Conservation (phyloP, 2,888 invertebrate genomes). For the Leucania comma region DNA sequence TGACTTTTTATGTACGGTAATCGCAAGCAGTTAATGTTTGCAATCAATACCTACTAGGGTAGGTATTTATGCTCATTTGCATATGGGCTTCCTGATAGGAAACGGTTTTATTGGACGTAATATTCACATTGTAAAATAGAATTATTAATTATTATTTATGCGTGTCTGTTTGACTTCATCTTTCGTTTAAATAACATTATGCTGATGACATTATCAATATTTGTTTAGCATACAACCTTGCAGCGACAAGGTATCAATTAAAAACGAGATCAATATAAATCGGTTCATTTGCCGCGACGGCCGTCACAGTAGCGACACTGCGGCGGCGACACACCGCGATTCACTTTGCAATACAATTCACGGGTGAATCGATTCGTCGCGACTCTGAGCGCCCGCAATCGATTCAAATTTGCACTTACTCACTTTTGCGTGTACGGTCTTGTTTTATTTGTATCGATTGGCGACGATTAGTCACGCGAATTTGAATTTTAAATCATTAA, state of each 20-base stretch:
- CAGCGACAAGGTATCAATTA: conserved; percentile 73
- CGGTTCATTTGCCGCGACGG: conserved; percentile 80
- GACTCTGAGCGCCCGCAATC: conserved; percentile 77
- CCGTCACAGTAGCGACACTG: conserved; percentile 65
- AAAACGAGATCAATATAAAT: conserved; percentile 83
- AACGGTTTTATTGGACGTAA: not conserved
- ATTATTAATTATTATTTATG: not conserved
- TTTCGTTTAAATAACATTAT: conserved; percentile 31
- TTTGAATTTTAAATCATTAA: conserved; percentile 74
- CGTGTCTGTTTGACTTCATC: not conserved
- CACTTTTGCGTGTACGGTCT: conserved; percentile 77
- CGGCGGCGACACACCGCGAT: conserved; percentile 63
- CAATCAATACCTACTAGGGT: conserved; percentile 29
- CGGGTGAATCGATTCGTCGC: conserved; percentile 87
- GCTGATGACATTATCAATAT: conserved; percentile 52
- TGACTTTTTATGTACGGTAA: conserved; percentile 49
- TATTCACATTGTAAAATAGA: not conserved
- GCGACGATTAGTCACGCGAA: conserved; percentile 71
- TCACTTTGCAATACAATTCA: conserved; percentile 84
- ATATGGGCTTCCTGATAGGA: not conserved
- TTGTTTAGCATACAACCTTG: conserved; percentile 67
- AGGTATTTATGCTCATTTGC: conserved; percentile 7
- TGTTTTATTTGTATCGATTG: conserved; percentile 76
- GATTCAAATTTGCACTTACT: conserved; percentile 78
- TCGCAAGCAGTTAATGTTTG: conserved; percentile 45